Conservation (phyloP, 2,888 invertebrate species). For the Drepana falcataria region DNA sequence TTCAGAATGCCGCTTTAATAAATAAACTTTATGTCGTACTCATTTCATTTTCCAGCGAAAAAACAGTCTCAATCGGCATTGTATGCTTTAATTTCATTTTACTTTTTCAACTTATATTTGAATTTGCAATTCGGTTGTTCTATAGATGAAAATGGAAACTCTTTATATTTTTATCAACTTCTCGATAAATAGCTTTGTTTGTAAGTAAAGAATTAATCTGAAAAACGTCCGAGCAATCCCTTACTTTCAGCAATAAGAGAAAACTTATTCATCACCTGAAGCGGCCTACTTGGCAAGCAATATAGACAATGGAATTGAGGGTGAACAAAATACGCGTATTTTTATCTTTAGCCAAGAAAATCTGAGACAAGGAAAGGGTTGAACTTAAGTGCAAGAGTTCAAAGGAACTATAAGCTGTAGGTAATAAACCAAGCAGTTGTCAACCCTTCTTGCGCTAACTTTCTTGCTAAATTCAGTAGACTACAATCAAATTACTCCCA, state of each 20-base stretch:
- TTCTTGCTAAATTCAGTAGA: constrained; percentile 7
- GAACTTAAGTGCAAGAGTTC: constrained; percentile 17
- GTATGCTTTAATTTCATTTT: not conserved
- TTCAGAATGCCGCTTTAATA: constrained; percentile 11
- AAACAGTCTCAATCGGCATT: not conserved
- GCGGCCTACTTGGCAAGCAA: not conserved
- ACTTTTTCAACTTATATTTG: not conserved
- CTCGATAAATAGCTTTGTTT: not conserved
- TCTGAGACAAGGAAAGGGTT: constrained; percentile 22
- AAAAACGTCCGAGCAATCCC: not conserved
- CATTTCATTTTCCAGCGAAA: not conserved
- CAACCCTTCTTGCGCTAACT: constrained; percentile 20
- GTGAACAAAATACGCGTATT: constrained; percentile 2
- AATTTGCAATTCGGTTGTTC: not conserved
- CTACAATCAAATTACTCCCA: constrained; percentile 11
- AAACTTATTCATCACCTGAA: not conserved
- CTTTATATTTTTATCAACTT: not conserved
- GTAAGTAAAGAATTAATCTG: not conserved
- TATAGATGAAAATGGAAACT: not conserved
- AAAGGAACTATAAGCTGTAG: constrained; percentile 18
- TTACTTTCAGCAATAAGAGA: not conserved
- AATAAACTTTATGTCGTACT: constrained; percentile 22
- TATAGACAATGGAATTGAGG: not conserved
- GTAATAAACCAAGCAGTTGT: constrained; percentile 27
- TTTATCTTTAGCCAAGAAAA: constrained; percentile 5